A percentile compares a stretch with the other conserved stretches of the same genome.
Conservation (phyloP, 2,797 vertebrate genomes). For the Pygocentrus nattereri region DNA sequence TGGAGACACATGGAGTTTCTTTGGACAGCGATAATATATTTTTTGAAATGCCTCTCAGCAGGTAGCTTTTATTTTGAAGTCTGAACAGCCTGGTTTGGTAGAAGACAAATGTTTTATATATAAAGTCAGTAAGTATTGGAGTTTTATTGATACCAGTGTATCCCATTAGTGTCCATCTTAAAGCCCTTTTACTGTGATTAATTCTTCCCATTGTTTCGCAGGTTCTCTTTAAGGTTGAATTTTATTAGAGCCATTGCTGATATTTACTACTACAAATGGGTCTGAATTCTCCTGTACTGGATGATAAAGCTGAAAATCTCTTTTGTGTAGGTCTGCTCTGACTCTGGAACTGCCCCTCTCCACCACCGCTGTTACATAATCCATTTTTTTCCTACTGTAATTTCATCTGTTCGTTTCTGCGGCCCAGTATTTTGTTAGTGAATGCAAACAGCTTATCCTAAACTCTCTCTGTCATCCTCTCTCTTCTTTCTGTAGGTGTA, state of each 20-base stretch:
- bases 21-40: too few relatives aligned
- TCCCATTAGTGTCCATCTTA: too few relatives aligned
- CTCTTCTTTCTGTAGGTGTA: slow-evolving; percentile 63
- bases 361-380: background rate
- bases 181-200: background rate
- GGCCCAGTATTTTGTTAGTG: background rate
- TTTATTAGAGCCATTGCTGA: background rate
- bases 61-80: too few relatives aligned
- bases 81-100: too few relatives aligned
- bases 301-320: background rate
- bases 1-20: too few relatives aligned
- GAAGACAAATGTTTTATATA: too few relatives aligned
- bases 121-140: too few relatives aligned
- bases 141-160: too few relatives aligned
- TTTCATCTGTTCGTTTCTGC: background rate
- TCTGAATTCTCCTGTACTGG: background rate
- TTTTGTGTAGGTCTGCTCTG: background rate
- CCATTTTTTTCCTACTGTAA: background rate
- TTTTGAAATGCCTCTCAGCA: too few relatives aligned
- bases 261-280: background rate
- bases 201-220: background rate
- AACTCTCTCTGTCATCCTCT: background rate
- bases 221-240: background rate
- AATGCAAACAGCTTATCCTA: background rate
- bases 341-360: background rate